phyloP scores from a whole-genome alignment of 35 echinoderm and acorn worm species.

The Eucidaris tribuloides region DNA sequence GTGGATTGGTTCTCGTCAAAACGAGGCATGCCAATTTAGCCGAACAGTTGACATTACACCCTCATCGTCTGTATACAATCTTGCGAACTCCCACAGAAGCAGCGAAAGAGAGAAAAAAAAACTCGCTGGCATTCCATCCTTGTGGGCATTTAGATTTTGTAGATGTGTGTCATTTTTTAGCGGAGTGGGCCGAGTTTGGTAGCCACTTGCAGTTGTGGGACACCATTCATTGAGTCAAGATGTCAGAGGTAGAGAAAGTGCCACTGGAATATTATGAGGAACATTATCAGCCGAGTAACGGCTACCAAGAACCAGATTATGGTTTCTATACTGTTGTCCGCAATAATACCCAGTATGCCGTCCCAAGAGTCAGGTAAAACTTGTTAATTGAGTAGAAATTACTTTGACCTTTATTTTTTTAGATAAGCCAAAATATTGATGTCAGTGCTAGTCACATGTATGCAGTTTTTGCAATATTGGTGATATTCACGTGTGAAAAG shows the following conservation, averaged over 20 bases:
- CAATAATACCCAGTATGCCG: background rate
- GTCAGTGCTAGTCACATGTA: too few relatives aligned
- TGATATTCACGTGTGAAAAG: too few relatives aligned
- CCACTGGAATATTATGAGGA: conserved; percentile 2
- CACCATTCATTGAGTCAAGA: background rate
- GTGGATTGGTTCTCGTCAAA: too few relatives aligned
- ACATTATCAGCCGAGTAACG: background rate
- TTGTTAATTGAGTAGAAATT: too few relatives aligned
- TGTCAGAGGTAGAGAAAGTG: background rate
- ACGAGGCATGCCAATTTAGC: too few relatives aligned
- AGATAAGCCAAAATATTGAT: too few relatives aligned
- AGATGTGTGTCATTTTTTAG: background rate
- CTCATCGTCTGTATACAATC: too few relatives aligned
- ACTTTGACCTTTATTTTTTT: too few relatives aligned
- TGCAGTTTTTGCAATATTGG: too few relatives aligned
- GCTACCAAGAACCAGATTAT: background rate
- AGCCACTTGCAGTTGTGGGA: background rate
- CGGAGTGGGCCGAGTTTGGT: background rate
- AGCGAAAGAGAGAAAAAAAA: background rate
- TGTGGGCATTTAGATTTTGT: background rate
- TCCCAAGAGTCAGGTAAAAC: conserved; percentile 8
- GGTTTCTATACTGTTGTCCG: background rate
- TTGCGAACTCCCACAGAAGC: too few relatives aligned
- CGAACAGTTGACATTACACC: too few relatives aligned
- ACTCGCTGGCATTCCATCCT: background rate